Conservation (phyloP, 2,797 vertebrate species). For the Hozukius guyotensis region DNA sequence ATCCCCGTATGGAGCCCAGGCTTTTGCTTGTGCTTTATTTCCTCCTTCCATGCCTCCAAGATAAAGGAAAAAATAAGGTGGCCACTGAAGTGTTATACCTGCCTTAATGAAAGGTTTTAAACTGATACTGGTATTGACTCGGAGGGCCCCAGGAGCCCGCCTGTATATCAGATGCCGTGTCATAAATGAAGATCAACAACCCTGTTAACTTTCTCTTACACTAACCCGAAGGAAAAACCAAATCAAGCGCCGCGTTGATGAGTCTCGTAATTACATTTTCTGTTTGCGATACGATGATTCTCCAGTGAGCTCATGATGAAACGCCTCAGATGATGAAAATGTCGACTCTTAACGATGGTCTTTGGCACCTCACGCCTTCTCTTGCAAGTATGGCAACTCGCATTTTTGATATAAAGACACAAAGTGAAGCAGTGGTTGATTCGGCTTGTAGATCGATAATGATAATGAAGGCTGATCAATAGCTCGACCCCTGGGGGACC, state of each 20-base stretch:
- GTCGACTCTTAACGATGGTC: background rate
- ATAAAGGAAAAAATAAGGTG: constrained; percentile 75
- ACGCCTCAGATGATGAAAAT: constrained; percentile 14
- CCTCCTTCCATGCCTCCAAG: constrained; percentile 71
- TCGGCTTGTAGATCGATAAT: constrained; percentile 58
- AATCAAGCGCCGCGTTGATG: constrained; percentile 27
- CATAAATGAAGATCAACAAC: constrained; percentile 71
- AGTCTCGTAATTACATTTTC: constrained; percentile 40
- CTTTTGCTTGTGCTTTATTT: constrained; percentile 80
- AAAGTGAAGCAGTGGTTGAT: constrained; percentile 25
- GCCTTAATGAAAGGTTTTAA: constrained; percentile 74
- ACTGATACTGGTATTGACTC: constrained; percentile 69
- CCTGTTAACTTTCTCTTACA: constrained; percentile 45
- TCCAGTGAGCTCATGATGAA: constrained; percentile 35
- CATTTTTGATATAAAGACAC: background rate
- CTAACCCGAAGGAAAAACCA: constrained; percentile 46
- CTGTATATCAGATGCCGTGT: constrained; percentile 54
- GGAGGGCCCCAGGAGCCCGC: constrained; percentile 46
- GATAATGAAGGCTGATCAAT: constrained; percentile 65
- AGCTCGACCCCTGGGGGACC: background rate
- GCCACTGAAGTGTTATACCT: constrained; percentile 72
- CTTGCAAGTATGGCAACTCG: background rate
- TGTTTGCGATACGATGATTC: background rate
- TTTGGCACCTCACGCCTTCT: background rate
- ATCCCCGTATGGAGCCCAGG: constrained; percentile 76